phyloP scores from a whole-genome alignment of 1,140 invertebrate genomes.

The Pseudobourletiella spinata region DNA sequence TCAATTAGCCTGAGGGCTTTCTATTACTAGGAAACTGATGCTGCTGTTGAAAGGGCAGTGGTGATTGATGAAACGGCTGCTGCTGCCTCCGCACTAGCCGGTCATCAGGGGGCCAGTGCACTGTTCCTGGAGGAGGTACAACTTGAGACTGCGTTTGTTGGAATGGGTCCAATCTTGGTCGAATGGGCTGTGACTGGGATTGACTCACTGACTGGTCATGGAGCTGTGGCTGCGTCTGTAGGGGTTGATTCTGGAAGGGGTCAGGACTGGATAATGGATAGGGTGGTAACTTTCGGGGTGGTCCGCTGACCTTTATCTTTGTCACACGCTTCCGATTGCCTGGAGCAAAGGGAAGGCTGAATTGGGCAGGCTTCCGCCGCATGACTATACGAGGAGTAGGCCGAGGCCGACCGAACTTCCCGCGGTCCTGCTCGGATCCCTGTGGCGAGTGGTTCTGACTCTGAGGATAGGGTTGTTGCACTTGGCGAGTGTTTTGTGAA shows the following conservation, averaged over 20 bases:
- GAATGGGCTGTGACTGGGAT: no score
- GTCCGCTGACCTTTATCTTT: background rate
- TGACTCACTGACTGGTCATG: no score
- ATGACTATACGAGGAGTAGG: slow-evolving; percentile 31
- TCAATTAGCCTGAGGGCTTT: no score
- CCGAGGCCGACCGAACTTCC: slow-evolving; percentile 21
- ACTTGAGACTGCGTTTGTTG: background rate
- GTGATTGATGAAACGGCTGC: no score
- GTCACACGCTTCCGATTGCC: background rate
- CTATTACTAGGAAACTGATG: no score
- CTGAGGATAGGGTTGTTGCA: slow-evolving; percentile 1
- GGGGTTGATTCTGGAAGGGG: no score
- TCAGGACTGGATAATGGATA: background rate
- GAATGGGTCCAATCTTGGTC: background rate
- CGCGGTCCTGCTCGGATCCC: background rate
- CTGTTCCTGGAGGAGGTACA: slow-evolving; percentile 5
- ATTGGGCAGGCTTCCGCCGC: slow-evolving; percentile 20
- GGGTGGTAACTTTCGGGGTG: background rate
- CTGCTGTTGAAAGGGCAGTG: no score
- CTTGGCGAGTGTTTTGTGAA: background rate
- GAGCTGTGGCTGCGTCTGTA: no score
- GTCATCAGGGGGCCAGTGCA: slow-evolving; percentile 20
- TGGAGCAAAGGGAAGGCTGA: slow-evolving; percentile 5
- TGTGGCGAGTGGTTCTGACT: background rate
- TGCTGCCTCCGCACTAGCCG: background rate